Evolutionary conservation across 2,797 vertebrate genomes (phyloP).

Genomic region (Strix occidentalis): DNA sequence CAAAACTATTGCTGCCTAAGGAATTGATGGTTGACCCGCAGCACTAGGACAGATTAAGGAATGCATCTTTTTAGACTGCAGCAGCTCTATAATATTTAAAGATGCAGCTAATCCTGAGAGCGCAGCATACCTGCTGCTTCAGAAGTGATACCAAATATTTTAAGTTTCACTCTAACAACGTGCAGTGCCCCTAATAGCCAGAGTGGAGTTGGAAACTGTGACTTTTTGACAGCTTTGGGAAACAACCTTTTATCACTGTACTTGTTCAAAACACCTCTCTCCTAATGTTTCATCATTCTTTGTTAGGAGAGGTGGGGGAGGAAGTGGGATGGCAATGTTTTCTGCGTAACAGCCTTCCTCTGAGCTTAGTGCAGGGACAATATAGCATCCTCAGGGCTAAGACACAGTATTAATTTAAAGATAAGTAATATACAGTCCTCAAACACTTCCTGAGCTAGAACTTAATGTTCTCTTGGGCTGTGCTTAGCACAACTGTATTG

Average conservation of each 20-base stretch:
- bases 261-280: neutral
- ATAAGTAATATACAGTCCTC: neutral
- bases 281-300: neutral
- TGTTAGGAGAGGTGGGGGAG: neutral
- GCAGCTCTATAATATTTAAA: neutral
- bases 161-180: neutral
- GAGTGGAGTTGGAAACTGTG: neutral
- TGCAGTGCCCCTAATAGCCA: neutral
- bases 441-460: neutral
- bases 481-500: neutral
- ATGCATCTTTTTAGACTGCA: constrained; percentile 24
- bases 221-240: neutral
- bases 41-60: neutral
- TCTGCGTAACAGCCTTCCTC: neutral
- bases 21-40: neutral
- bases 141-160: neutral
- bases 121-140: constrained; percentile 11
- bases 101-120: neutral
- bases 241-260: neutral
- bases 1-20: neutral
- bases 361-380: neutral
- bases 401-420: neutral
- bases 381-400: neutral
- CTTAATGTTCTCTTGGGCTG: neutral
- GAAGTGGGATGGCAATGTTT: neutral